phyloP scores from a whole-genome alignment of 1,140 invertebrate species.

The Zophobas morio region DNA sequence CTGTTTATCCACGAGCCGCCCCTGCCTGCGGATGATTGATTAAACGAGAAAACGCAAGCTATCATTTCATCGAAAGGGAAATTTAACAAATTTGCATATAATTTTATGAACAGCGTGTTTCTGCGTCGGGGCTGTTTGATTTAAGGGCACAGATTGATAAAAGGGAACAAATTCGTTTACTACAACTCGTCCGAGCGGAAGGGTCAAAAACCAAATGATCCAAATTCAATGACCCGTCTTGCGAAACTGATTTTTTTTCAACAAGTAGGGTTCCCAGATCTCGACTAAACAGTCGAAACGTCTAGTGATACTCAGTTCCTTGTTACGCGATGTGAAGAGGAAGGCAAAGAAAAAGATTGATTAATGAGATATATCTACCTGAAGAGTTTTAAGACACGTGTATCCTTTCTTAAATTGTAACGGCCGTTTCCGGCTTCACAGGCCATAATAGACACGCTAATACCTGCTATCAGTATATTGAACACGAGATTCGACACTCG shows the following conservation, averaged over 20 bases:
- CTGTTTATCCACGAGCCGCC: too few relatives aligned
- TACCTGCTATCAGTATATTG: constrained; percentile 21
- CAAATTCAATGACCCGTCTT: constrained; percentile 20
- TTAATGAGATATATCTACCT: constrained; percentile 27
- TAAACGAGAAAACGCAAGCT: constrained; percentile 13
- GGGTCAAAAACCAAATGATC: constrained; percentile 42
- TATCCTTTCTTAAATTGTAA: constrained; percentile 34
- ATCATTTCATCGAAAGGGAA: neutral
- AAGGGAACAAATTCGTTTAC: constrained; percentile 33
- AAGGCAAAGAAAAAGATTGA: neutral
- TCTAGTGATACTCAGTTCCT: neutral
- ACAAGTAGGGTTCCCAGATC: constrained; percentile 11
- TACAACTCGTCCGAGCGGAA: constrained; percentile 7
- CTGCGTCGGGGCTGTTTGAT: constrained; percentile 14
- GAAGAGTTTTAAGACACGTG: constrained; percentile 28
- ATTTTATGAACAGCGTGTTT: neutral
- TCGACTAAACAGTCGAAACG: neutral
- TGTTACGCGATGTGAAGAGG: neutral
- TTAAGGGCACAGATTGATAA: constrained; percentile 16
- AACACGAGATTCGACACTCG: neutral
- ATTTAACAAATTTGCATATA: constrained; percentile 14
- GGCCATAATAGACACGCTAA: neutral
- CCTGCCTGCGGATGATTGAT: constrained; percentile 11
- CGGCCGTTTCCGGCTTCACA: constrained; percentile 11
- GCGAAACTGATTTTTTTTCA: constrained; percentile 23